phyloP scores from a whole-genome alignment of 2,113 vertebrate genomes.

The Lontra canadensis region DNA sequence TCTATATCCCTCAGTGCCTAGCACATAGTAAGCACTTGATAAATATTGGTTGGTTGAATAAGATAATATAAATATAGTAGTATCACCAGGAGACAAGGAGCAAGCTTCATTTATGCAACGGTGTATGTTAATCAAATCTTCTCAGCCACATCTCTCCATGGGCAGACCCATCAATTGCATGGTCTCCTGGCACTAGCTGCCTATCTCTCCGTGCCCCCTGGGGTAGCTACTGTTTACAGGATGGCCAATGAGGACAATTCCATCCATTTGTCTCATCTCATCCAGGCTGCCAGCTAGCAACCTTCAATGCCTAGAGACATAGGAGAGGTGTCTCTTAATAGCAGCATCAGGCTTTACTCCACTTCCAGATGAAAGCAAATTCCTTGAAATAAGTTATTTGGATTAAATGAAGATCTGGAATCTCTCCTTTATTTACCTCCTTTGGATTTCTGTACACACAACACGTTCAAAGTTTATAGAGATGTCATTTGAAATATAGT shows the following conservation, averaged over 20 bases:
- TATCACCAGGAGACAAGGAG: neutral
- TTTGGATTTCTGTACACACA: conserved; percentile 25
- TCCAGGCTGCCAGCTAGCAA: neutral
- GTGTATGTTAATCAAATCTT: neutral
- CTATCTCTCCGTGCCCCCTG: neutral
- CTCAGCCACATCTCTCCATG: neutral
- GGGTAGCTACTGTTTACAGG: neutral
- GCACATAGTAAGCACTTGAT: neutral
- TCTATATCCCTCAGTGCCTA: neutral
- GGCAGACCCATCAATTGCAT: neutral
- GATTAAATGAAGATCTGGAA: conserved; percentile 24
- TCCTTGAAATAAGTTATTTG: conserved; percentile 25
- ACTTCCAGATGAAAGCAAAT: conserved; percentile 49
- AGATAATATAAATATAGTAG: neutral
- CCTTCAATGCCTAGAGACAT: conserved; percentile 27
- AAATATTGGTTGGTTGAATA: neutral
- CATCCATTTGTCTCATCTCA: neutral
- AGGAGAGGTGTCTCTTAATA: conserved; percentile 46
- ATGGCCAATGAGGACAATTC: neutral
- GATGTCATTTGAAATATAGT: conserved; percentile 56
- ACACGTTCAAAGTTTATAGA: conserved; percentile 58
- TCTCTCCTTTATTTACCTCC: conserved; percentile 46
- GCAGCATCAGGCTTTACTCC: conserved; percentile 43
- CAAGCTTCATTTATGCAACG: neutral
- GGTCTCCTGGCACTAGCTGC: neutral